Conservation (phyloP, 2,113 vertebrate species). For the Rhadina sibilatrix region DNA sequence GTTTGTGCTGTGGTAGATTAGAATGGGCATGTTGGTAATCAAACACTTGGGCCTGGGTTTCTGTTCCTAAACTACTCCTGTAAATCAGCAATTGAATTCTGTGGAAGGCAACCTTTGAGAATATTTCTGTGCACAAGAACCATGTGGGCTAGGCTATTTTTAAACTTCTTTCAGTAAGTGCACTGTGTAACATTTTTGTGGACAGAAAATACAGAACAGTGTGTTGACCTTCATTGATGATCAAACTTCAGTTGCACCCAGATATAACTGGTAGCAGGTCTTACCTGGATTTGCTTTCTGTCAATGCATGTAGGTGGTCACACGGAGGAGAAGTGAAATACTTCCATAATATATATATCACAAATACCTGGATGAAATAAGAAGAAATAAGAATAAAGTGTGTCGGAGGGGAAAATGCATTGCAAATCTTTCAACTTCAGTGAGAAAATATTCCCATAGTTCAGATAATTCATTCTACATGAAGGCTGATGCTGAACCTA, state of each 20-base stretch:
- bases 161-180: background rate
- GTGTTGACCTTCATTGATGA: slow-evolving; percentile 1
- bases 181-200: background rate
- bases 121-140: background rate
- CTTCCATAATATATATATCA: background rate
- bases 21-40: background rate
- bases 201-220: background rate
- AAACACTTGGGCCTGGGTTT: slow-evolving; percentile 10
- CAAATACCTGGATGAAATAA: background rate
- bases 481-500: background rate
- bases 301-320: background rate
- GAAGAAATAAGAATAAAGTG: slow-evolving; percentile 1
- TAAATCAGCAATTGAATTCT: background rate
- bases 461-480: background rate
- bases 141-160: background rate
- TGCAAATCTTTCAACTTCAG: background rate
- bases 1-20: background rate
- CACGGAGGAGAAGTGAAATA: background rate
- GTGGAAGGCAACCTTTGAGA: background rate
- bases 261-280: background rate
- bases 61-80: background rate
- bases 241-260: slow-evolving; percentile 11
- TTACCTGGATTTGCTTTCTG: slow-evolving; percentile 35
- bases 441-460: background rate
- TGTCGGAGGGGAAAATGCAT: background rate